Conservation (phyloP, 2,797 vertebrate genomes). For the Myotis planiceps region DNA sequence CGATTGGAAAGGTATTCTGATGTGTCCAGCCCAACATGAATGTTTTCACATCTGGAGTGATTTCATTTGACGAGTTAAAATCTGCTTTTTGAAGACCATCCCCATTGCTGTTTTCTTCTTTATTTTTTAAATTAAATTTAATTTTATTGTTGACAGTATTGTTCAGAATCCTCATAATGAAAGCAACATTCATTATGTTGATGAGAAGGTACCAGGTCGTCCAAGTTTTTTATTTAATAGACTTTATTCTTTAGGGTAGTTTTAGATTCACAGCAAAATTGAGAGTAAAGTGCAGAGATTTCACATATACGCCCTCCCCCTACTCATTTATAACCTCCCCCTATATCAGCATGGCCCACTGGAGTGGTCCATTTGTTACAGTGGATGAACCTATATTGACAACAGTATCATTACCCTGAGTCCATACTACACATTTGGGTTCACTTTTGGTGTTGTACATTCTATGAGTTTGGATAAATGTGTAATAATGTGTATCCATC, state of each 20-base stretch:
- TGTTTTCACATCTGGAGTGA: neutral
- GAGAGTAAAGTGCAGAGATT: neutral
- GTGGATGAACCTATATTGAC: neutral
- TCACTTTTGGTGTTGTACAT: neutral
- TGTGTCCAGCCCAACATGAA: neutral
- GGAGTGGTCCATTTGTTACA: neutral
- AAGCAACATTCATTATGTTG: neutral
- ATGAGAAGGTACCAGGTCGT: neutral
- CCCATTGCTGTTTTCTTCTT: neutral
- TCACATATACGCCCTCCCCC: neutral
- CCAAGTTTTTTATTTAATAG: neutral
- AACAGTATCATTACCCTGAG: neutral
- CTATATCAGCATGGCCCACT: neutral
- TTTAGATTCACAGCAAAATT: neutral
- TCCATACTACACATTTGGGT: neutral
- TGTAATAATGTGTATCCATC: neutral
- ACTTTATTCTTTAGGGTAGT: neutral
- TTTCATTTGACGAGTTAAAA: neutral
- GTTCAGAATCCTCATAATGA: neutral
- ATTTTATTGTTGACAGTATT: too few relatives aligned
- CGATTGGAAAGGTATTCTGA: neutral
- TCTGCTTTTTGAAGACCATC: neutral
- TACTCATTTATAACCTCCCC: neutral
- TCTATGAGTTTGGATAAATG: neutral
- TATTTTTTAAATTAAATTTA: too few relatives aligned